phyloP scores from a whole-genome alignment of 2,888 invertebrate species.

The Bembecia ichneumoniformis region DNA sequence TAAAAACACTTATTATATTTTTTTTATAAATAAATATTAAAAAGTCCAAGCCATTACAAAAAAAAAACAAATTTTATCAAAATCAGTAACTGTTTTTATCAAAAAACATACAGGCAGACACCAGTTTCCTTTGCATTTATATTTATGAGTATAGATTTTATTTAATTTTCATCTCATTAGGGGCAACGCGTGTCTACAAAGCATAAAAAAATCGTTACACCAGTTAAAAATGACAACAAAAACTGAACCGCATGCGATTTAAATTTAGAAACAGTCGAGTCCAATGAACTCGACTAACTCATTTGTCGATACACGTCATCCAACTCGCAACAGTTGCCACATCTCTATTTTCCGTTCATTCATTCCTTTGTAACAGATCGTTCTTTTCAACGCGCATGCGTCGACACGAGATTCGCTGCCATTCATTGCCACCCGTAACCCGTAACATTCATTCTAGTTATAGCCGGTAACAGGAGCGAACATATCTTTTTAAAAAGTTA shows the following conservation, averaged over 20 bases:
- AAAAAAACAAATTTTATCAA: too few species aligned
- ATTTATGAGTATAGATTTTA: too few species aligned
- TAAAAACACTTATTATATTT: too few species aligned
- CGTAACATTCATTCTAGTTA: constrained; percentile 39
- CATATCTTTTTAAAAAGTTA: constrained; percentile 16
- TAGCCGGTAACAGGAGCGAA: constrained; percentile 30
- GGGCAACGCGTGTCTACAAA: too few species aligned
- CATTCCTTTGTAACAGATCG: constrained; percentile 21
- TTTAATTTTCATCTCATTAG: too few species aligned
- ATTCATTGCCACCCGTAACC: background rate
- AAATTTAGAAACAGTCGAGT: background rate
- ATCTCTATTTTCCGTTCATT: constrained; percentile 19
- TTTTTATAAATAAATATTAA: too few species aligned
- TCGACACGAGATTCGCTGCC: background rate
- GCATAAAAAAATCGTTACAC: too few species aligned
- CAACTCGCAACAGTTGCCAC: constrained; percentile 9
- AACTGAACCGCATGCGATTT: background rate
- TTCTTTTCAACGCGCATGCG: constrained; percentile 9
- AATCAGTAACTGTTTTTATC: too few species aligned
- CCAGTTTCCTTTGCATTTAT: too few species aligned
- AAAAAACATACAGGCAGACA: too few species aligned
- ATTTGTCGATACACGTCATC: constrained; percentile 1
- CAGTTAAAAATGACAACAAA: too few species aligned
- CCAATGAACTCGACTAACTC: constrained; percentile 5
- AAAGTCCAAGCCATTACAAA: too few species aligned